A percentile compares a stretch with the other conserved stretches of the same genome.
These are phyloP conservation scores for Desoria tigrina DNA, from an alignment of 2,888 invertebrate genomes.

Conservation along the genomic window DNA sequence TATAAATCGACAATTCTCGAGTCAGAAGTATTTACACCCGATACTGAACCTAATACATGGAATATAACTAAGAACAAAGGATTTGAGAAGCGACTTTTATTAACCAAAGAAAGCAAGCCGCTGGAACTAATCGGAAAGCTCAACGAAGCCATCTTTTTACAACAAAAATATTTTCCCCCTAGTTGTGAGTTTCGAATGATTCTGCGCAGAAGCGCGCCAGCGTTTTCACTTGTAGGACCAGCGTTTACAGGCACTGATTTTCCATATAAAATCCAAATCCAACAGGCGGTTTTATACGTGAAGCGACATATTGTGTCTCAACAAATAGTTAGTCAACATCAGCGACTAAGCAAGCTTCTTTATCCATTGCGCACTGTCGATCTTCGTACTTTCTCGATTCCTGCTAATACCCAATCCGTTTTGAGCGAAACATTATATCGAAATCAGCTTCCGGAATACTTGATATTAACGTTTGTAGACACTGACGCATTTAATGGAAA, in stretches of 20 bases:
- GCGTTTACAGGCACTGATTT: background rate
- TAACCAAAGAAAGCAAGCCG: background rate
- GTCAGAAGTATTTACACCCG: background rate
- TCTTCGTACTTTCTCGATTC: background rate
- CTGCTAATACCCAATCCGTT: background rate
- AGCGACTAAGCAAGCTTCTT: background rate
- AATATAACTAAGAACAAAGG: background rate
- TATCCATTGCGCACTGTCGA: conserved; percentile 3
- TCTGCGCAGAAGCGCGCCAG: background rate
- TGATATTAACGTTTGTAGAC: background rate
- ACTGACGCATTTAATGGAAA: background rate
- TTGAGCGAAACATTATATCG: background rate
- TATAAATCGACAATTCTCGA: background rate
- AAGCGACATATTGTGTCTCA: background rate
- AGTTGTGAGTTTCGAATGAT: background rate
- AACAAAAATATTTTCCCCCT: background rate
- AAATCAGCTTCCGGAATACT: background rate
- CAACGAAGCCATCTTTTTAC: background rate
- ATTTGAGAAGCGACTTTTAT: background rate
- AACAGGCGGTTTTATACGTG: background rate
- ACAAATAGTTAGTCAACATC: background rate
- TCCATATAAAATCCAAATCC: background rate
- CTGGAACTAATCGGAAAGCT: background rate
- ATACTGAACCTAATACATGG: background rate
- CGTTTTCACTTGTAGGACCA: background rate